Base-by-base conservation (phyloP, 1,140 invertebrate genomes). In the Platyura marginata region DNA sequence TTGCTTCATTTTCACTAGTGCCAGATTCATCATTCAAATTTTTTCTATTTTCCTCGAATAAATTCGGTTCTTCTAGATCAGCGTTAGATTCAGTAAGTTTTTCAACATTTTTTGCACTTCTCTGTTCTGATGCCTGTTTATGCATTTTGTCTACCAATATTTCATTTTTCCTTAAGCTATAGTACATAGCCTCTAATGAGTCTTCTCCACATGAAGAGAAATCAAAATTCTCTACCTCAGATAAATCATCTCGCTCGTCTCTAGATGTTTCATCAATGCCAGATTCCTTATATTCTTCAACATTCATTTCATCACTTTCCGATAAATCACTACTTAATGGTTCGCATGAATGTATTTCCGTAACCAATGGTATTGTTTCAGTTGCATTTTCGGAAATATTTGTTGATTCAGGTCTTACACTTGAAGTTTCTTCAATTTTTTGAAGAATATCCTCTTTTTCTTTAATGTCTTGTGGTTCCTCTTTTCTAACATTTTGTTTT, bases 141-240 rank as follows among this genome's bases (percentile, higher is more conserved):
- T 56, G 43, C 53, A 56, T 59, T 49, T 51, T 51, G 35, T 51
- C 48, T 42, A 59, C 48, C 2, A 49, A 37, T 35, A 50, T 41
- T 8, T 55, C 53, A n/a, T 52, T 34, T 40, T 51, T 48, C 3
- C 45, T 43, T 16, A 57, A 23, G 22, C 51, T 56, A 1, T 43
- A 36, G 1, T 52, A 47, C 8, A 48, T 48, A 16, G 52, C 47
- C 9, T 50, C 47, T 18, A 52, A 44, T 11, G 48, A 44, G 41
- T 57, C 51, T 15, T 46, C 44, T 6, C 45, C 45, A 1, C 42
- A 41, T 8, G 44, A 47, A 3, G 48, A 45, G 2, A 45, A 34
- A 41, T 48, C 49, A 41, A 43, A 35, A 3, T 3, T 44, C 43
- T 32, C 38, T 1, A 44, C 38, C 11, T 19, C 43, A 22, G 21